A percentile compares a stretch with the other conserved stretches of the same genome.
Evolutionary conservation across 1,140 invertebrate species (phyloP).

Genomic region (Drosophila pectinifera): DNA sequence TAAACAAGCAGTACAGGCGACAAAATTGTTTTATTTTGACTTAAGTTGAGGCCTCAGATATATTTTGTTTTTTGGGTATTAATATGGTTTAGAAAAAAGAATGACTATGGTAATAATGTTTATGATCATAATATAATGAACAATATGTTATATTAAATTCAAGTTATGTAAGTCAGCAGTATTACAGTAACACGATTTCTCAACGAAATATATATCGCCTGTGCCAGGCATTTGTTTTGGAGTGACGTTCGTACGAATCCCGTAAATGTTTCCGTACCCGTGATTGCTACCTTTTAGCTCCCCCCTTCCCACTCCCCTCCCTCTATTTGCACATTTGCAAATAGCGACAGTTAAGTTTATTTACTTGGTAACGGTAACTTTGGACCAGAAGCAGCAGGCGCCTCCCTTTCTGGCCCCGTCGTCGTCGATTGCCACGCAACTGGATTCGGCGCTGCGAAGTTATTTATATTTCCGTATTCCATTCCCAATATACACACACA

Average conservation of each 20-base stretch:
- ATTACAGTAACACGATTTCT: neutral
- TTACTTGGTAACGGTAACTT: conserved; percentile 76
- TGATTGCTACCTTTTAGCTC: neutral
- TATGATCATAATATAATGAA: neutral
- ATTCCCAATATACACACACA: conserved; percentile 26
- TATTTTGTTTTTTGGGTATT: neutral
- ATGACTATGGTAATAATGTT: neutral
- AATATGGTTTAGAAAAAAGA: neutral
- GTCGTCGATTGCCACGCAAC: conserved; percentile 70
- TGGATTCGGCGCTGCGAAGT: conserved; percentile 31
- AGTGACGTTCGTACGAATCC: conserved; percentile 51
- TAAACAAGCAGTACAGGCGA: neutral
- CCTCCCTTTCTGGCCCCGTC: conserved; percentile 1
- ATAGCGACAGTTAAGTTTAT: conserved; percentile 80
- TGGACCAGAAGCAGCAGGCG: conserved; percentile 11
- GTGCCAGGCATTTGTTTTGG: neutral
- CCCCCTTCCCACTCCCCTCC: neutral
- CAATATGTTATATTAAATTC: neutral
- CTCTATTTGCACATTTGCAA: conserved; percentile 35
- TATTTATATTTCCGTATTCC: conserved; percentile 63
- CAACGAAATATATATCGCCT: neutral
- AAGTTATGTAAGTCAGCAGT: no score
- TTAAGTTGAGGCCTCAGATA: neutral
- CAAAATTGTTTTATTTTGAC: neutral
- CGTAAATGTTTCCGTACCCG: conserved; percentile 35